phyloP scores from a whole-genome alignment of 2,113 vertebrate genomes.

The Laterallus jamaicensis region DNA sequence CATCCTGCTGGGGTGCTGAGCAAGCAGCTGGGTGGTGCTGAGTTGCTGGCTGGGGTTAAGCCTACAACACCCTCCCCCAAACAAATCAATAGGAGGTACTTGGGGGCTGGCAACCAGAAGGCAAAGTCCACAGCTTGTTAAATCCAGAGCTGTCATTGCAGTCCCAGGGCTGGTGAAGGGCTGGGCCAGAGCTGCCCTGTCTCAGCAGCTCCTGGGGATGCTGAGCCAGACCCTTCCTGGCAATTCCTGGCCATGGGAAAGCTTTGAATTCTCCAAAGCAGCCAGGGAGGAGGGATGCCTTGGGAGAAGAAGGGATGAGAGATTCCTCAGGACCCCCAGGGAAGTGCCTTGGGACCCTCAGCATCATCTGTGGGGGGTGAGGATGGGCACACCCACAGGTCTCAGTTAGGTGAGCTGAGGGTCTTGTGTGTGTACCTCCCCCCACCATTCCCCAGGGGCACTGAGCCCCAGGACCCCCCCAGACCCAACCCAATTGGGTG shows the following conservation, averaged over 20 bases:
- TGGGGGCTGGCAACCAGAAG: background rate
- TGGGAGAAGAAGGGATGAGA: background rate
- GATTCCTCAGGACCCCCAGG: background rate
- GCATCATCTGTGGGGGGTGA: background rate
- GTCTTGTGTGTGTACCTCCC: background rate
- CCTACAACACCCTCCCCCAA: background rate
- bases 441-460: background rate
- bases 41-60: no score
- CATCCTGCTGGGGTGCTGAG: no score
- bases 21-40: no score
- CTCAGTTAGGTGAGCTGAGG: rapidly evolving
- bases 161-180: background rate
- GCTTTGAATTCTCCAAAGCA: background rate
- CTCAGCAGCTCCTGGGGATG: background rate
- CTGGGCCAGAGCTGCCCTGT: background rate
- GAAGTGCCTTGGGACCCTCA: background rate
- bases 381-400: background rate
- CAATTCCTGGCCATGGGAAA: background rate
- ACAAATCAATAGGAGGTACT: background rate
- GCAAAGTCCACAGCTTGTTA: conserved; percentile 6
- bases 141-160: background rate
- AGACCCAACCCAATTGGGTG: background rate
- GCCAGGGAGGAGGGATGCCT: rapidly evolving
- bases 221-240: background rate
- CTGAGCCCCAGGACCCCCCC: background rate